Percentiles rank a stretch among this genome's conserved stretches.
These are phyloP conservation scores for Oeneis ivallda DNA, from an alignment of 2,888 invertebrate genomes.

Conservation along the genomic window DNA sequence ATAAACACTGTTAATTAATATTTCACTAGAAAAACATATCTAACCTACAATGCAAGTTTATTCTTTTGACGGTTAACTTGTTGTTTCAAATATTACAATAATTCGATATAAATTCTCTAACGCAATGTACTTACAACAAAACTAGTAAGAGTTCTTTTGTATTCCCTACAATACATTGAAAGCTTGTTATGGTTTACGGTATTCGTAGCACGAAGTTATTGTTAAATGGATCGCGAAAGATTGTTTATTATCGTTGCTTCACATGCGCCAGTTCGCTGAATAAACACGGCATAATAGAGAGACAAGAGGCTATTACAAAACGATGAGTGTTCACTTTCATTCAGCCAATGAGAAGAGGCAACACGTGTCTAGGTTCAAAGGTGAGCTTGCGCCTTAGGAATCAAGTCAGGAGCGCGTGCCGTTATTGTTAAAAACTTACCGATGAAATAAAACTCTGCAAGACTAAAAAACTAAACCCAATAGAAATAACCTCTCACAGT, in stretches of 20 bases:
- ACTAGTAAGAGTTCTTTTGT: not conserved
- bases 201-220: conserved; percentile 13
- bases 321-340: conserved; percentile 63
- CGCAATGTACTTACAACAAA: conserved; percentile 8
- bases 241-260: conserved; percentile 24
- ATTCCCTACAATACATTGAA: conserved; percentile 15
- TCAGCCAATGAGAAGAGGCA: conserved; percentile 68
- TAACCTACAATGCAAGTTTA: not conserved
- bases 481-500: conserved; percentile 5
- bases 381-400: conserved; percentile 61
- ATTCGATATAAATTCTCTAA: conserved; percentile 8
- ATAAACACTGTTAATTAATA: not conserved
- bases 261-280: conserved; percentile 27
- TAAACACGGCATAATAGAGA: conserved; percentile 37
- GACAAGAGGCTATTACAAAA: conserved; percentile 56
- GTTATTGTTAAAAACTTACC: conserved; percentile 56
- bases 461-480: conserved; percentile 20
- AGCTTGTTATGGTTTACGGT: conserved; percentile 4
- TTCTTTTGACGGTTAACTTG: conserved; percentile 10
- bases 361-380: conserved; percentile 74
- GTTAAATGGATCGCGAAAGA: conserved; percentile 28
- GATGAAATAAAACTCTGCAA: conserved; percentile 47
- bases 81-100: conserved; percentile 2
- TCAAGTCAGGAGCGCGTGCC: conserved; percentile 51
- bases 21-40: not conserved